Evolutionary conservation across 2,113 vertebrate genomes (phyloP).

Genomic region (Pituophis catenifer): DNA sequence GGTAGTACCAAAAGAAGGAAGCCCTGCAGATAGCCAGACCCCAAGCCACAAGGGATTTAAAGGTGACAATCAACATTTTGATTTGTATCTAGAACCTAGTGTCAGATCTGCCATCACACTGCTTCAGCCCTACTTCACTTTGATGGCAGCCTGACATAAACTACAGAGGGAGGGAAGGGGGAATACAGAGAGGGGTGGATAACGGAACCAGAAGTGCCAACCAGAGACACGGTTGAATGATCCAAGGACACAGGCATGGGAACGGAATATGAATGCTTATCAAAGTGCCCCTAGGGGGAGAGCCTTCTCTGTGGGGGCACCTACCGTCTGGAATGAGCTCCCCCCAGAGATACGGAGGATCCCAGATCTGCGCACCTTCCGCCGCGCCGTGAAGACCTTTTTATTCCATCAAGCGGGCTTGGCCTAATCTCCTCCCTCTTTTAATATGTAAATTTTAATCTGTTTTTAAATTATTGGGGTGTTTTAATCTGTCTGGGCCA

Average conservation of each 20-base stretch:
- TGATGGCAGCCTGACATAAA: not conserved
- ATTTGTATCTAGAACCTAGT: not conserved
- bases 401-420: too few species aligned
- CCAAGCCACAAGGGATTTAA: not conserved
- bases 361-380: too few species aligned
- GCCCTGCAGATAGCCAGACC: not conserved
- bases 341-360: too few species aligned
- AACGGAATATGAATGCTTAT: not conserved
- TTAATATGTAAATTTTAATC: too few species aligned
- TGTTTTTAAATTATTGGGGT: too few species aligned
- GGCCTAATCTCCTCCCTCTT: too few species aligned
- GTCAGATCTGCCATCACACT: not conserved
- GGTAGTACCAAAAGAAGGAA: not conserved
- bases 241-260: not conserved
- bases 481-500: too few species aligned
- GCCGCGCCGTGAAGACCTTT: too few species aligned
- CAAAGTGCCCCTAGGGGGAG: too few species aligned
- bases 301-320: too few species aligned
- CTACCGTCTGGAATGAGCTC: too few species aligned
- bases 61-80: not conserved
- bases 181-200: not conserved
- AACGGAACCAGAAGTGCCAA: not conserved
- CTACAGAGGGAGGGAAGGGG: not conserved
- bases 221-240: not conserved
- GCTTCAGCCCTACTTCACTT: not conserved